A percentile compares a stretch with the other conserved stretches of the same genome.
Evolutionary conservation across 2,113 vertebrate genomes (phyloP).

Genomic region (Esox niger): DNA sequence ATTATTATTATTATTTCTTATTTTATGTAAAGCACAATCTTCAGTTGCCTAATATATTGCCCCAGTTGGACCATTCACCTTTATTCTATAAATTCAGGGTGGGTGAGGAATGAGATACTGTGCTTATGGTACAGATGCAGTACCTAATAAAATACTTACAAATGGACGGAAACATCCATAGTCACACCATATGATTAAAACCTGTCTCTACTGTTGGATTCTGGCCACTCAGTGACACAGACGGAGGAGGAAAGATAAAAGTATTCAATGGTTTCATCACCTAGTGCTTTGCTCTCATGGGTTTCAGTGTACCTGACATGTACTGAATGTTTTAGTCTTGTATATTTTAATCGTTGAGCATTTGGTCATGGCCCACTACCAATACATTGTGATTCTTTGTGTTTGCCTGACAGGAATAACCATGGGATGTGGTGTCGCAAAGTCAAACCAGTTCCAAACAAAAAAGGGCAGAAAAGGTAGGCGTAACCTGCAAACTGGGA

Average conservation of each 20-base stretch:
- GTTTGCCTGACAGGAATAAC: slow-evolving; percentile 45
- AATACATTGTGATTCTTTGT: slow-evolving; percentile 6
- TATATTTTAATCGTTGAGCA: no score
- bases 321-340: no score
- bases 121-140: not conserved
- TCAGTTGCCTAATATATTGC: no score
- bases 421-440: slow-evolving; percentile 79
- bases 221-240: slow-evolving; percentile 47
- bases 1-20: no score
- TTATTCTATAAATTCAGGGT: not conserved
- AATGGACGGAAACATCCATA: no score
- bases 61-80: no score
- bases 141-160: no score
- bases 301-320: slow-evolving; percentile 5
- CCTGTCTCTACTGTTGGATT: slow-evolving; percentile 50
- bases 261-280: slow-evolving; percentile 51
- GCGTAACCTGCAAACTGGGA: no score
- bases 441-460: slow-evolving; percentile 44
- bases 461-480: no score
- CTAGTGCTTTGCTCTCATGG: slow-evolving; percentile 2
- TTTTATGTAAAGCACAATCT: no score
- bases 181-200: slow-evolving; percentile 47
- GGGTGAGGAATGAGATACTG: not conserved
- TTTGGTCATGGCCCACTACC: not conserved
- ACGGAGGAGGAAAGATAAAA: slow-evolving; percentile 38